Conservation (phyloP, 2,113 vertebrate species). For the Tychaedon coryphoeus region DNA sequence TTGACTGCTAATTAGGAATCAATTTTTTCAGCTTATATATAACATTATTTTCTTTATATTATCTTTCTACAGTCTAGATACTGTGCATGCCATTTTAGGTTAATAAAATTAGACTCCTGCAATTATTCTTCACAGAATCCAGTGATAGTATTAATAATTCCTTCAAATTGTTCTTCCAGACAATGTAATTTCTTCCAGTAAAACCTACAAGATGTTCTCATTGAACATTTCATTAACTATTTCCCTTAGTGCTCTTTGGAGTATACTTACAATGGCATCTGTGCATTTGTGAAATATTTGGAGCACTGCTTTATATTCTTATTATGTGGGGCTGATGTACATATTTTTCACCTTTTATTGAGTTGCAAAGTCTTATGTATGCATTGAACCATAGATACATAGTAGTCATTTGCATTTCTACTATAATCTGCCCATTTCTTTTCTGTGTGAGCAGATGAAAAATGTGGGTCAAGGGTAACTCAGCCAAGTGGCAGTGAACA, state of each 20-base stretch:
- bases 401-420: not conserved
- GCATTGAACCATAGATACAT: accelerated
- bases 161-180: slow-evolving; percentile 28
- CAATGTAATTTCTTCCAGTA: slow-evolving; percentile 12
- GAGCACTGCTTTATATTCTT: not conserved
- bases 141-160: slow-evolving; percentile 21
- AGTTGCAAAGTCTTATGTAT: not conserved
- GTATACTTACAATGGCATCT: not conserved
- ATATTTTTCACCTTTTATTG: not conserved
- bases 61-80: not conserved
- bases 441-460: not conserved
- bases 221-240: slow-evolving; percentile 12
- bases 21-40: not conserved
- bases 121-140: slow-evolving; percentile 28
- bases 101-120: slow-evolving; percentile 2
- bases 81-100: not conserved
- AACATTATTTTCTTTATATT: not conserved
- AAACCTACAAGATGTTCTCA: slow-evolving; percentile 28
- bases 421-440: not conserved
- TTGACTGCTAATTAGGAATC: not conserved
- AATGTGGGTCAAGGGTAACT: slow-evolving; percentile 51
- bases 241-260: not conserved
- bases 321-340: not conserved
- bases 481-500: not conserved
- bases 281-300: not conserved